Evolutionary conservation across 2,113 vertebrate genomes (phyloP), one percentile per base, ranked within the genome.

Genomic region (Rhipidura dahli): DNA sequence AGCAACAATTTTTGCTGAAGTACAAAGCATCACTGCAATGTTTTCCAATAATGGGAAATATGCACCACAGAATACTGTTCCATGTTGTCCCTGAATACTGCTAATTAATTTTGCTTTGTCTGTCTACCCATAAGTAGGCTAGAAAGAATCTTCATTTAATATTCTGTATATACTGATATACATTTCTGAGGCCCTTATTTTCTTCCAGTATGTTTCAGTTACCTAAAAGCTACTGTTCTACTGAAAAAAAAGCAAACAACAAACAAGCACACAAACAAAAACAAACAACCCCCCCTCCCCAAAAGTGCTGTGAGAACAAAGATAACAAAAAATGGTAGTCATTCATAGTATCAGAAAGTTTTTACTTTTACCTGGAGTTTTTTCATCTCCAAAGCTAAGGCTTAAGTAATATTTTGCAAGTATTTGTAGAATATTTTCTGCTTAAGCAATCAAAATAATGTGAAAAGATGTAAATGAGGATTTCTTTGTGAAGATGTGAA

Each of bases 231-330:
- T 53, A 18, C 14, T 45, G 9, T 72, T 86, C 24, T 53, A 33
- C 15, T 53, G 14, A 35, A 59, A 61, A 44, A 28, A 26, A 23
- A 2, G 6, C 8, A 23, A 64, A 17, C 13, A 50, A 30, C 15
- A 42, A 57, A 4, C 0, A 13, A 51, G 19, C 7, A 1, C 49
- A 22, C 3, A 64, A 79, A n/a, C 8, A 6, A 31, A 64, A 19
- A 2, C 3, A 22, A 56, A 7, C 4, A 50, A 44, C 7, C 11
- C 12, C 11, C 11, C 6, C 15, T 2, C 7, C 13, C 4, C 4
- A 8, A 65, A 91, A 80, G 18, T 39, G 2, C 26, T 50, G 5
- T 26, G 22, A 54, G 17, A 83, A 69, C 2, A 66, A 56, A 87
- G 63, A 9, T 8, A 50, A 4, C 2, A 59, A 71, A 49, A 65